phyloP scores from a whole-genome alignment of 2,888 invertebrate species.

The Cordilura impudica region DNA sequence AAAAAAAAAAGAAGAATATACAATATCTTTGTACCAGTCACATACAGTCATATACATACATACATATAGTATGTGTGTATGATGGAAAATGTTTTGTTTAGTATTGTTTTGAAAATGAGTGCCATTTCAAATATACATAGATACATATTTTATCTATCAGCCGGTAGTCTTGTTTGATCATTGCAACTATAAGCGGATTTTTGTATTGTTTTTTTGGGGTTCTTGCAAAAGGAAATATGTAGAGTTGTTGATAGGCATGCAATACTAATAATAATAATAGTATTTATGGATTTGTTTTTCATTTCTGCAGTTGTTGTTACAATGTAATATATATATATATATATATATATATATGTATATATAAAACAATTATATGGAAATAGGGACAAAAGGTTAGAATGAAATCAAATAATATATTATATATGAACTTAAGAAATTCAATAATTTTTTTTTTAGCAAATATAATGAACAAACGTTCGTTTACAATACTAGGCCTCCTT shows the following conservation, averaged over 20 bases:
- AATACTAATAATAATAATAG: conserved; percentile 38
- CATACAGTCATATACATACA: conserved; percentile 25
- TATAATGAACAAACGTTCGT: too few relatives aligned
- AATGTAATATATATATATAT: not conserved
- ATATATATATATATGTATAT: not conserved
- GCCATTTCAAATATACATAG: conserved; percentile 37
- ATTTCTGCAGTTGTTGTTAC: not conserved
- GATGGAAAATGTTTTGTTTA: conserved; percentile 31
- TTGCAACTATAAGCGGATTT: conserved; percentile 38
- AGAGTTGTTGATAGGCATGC: conserved; percentile 35
- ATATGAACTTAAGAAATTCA: too few relatives aligned
- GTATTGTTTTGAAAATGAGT: conserved; percentile 37
- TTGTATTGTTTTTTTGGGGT: conserved; percentile 1
- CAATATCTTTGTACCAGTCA: conserved; percentile 46
- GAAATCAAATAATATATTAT: not conserved
- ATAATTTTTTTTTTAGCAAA: too few relatives aligned
- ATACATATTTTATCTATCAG: conserved; percentile 47
- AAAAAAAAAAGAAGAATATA: conserved; percentile 12
- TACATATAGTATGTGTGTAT: not conserved
- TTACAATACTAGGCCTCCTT: too few relatives aligned
- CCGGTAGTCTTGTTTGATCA: conserved; percentile 58
- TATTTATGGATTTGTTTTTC: conserved; percentile 45
- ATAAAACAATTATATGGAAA: not conserved
- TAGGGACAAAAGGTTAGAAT: not conserved
- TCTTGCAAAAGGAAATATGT: conserved; percentile 45